Conservation (phyloP, 35 echinoderm and acorn worm genomes). For the Apostichopus parvimensis region DNA sequence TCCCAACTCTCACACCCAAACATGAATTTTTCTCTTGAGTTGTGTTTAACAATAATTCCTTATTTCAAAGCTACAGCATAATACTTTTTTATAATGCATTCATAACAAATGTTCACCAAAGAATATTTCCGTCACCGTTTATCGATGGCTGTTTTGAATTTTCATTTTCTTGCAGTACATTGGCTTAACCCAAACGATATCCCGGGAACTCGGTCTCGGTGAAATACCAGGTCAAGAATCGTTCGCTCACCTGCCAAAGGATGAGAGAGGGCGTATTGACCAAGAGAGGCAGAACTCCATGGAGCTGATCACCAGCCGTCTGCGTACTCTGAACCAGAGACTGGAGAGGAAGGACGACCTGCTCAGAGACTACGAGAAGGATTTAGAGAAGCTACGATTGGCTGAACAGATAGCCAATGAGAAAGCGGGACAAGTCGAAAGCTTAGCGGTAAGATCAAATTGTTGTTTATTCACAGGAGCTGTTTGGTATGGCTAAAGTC, state of each 20-base stretch:
- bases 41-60: neutral
- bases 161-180: slow-evolving; percentile 70
- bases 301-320: slow-evolving; percentile 80
- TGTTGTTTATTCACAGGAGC: too few relatives aligned
- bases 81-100: too few relatives aligned
- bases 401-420: slow-evolving; percentile 90
- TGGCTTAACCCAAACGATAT: slow-evolving; percentile 66
- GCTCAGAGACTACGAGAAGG: slow-evolving; percentile 92
- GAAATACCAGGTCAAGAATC: slow-evolving; percentile 86
- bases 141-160: too few relatives aligned
- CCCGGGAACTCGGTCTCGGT: slow-evolving; percentile 72
- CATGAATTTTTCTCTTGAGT: too few relatives aligned
- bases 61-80: too few relatives aligned
- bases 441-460: slow-evolving; percentile 64
- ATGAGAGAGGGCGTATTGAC: slow-evolving; percentile 77
- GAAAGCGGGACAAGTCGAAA: slow-evolving; percentile 90
- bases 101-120: too few relatives aligned
- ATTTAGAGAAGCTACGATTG: slow-evolving; percentile 91
- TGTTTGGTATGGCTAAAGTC: too few relatives aligned
- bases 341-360: slow-evolving; percentile 93
- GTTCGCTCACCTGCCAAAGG: slow-evolving; percentile 81
- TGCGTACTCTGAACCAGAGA: slow-evolving; percentile 82
- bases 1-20: too few relatives aligned
- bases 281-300: slow-evolving; percentile 62
- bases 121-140: too few relatives aligned